Percentiles rank a stretch among this genome's conserved stretches.
These are phyloP conservation scores for Onychomys leucogaster DNA, from an alignment of 2,797 vertebrate genomes.

Conservation along the genomic window DNA sequence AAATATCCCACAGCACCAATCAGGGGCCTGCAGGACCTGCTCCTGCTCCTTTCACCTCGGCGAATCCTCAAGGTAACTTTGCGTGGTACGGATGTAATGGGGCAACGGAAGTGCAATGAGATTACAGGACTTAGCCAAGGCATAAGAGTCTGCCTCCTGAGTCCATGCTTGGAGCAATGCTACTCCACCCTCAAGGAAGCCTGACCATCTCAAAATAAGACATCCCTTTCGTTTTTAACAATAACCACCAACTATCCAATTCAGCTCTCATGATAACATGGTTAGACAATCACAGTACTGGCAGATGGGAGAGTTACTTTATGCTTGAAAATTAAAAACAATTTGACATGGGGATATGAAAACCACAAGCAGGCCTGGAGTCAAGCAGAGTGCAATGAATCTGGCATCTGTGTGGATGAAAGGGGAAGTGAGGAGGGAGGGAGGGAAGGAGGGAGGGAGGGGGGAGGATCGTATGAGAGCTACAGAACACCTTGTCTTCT, in stretches of 20 bases:
- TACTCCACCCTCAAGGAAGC: background rate
- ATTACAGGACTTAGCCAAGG: background rate
- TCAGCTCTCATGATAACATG: background rate
- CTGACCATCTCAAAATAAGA: background rate
- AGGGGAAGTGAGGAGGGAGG: no score
- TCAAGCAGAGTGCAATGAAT: background rate
- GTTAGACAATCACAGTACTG: background rate
- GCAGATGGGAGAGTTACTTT: background rate
- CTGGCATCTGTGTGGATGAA: background rate
- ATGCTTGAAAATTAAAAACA: background rate
- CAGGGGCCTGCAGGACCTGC: background rate
- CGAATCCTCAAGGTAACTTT: background rate
- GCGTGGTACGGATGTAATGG: background rate
- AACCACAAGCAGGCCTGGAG: background rate
- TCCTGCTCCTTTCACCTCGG: background rate
- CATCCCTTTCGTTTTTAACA: slow-evolving; percentile 66
- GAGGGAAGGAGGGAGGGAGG: no score
- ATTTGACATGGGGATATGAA: background rate
- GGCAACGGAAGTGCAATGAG: slow-evolving; percentile 13
- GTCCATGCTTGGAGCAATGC: background rate
- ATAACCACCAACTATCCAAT: slow-evolving; percentile 35
- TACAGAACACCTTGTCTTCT: background rate
- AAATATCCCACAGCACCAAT: background rate
- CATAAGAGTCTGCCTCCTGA: background rate
- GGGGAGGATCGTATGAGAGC: background rate